phyloP scores from a whole-genome alignment of 2,888 invertebrate species.

The Microplitis manilae region DNA sequence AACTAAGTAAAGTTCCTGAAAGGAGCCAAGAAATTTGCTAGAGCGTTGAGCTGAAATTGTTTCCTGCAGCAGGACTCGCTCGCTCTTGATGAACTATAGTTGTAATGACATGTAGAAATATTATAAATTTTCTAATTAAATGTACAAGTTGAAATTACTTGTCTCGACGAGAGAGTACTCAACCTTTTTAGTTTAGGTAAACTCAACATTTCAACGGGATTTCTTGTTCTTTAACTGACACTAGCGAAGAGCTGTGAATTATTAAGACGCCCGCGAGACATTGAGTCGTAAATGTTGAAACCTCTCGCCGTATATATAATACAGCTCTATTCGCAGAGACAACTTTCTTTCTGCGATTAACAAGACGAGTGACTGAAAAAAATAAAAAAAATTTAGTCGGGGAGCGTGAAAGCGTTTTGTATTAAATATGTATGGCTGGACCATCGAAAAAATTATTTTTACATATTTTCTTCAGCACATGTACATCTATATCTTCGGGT shows the following conservation, averaged over 20 bases:
- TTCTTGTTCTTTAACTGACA: constrained; percentile 26
- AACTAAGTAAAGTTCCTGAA: no score
- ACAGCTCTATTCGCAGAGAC: constrained; percentile 10
- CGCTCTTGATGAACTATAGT: background rate
- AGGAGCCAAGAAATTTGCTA: no score
- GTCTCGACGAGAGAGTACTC: constrained; percentile 3
- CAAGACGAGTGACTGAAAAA: background rate
- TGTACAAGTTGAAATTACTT: constrained; percentile 9
- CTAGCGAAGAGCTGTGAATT: constrained; percentile 50
- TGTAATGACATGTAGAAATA: constrained; percentile 4
- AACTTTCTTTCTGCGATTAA: no score
- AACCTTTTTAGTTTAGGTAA: constrained; percentile 15
- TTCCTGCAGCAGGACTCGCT: no score
- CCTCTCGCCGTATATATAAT: background rate
- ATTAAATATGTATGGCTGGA: background rate
- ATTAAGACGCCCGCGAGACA: constrained; percentile 56
- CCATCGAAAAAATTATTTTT: constrained; percentile 1
- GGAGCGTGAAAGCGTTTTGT: no score
- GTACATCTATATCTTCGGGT: constrained; percentile 7
- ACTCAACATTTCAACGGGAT: constrained; percentile 15
- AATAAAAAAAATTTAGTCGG: background rate
- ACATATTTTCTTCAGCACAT: background rate
- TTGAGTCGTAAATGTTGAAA: constrained; percentile 24
- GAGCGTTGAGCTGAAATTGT: no score
- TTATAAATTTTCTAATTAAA: constrained; percentile 10